phyloP scores from a whole-genome alignment of 2,888 invertebrate genomes.

The Agrotis clavis region DNA sequence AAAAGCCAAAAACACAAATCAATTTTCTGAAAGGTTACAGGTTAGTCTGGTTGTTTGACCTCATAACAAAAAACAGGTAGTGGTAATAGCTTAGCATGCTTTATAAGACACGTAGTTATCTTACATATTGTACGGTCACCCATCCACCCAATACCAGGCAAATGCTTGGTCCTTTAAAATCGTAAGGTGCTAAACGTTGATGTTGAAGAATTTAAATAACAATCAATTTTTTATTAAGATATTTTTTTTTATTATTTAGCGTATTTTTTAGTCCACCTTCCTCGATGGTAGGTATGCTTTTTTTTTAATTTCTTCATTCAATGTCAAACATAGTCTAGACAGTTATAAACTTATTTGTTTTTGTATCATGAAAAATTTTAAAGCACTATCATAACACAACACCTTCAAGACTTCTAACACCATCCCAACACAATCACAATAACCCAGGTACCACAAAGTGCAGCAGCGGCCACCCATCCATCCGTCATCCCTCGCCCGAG shows the following conservation, averaged over 20 bases:
- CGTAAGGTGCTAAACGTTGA: neutral
- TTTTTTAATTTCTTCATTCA: no score
- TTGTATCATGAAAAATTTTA: no score
- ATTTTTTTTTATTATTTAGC: no score
- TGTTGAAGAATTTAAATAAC: neutral
- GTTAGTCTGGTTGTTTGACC: neutral
- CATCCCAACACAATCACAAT: constrained; percentile 17
- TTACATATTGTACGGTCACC: neutral
- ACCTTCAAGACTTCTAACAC: neutral
- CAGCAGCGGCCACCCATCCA: constrained; percentile 70
- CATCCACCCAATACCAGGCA: neutral
- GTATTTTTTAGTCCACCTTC: no score
- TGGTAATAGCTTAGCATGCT: neutral
- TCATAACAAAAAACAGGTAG: neutral
- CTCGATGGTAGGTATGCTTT: no score
- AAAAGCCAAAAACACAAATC: neutral
- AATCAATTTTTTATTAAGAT: neutral
- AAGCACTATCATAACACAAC: no score
- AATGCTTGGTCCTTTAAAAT: neutral
- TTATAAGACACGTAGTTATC: neutral
- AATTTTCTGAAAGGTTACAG: neutral
- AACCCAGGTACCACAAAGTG: constrained; percentile 57
- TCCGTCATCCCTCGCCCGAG: constrained; percentile 75
- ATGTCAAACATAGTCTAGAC: no score
- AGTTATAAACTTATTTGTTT: no score